Evolutionary conservation across 2,888 invertebrate genomes (phyloP).

Genomic region (Drosophila birchii): DNA sequence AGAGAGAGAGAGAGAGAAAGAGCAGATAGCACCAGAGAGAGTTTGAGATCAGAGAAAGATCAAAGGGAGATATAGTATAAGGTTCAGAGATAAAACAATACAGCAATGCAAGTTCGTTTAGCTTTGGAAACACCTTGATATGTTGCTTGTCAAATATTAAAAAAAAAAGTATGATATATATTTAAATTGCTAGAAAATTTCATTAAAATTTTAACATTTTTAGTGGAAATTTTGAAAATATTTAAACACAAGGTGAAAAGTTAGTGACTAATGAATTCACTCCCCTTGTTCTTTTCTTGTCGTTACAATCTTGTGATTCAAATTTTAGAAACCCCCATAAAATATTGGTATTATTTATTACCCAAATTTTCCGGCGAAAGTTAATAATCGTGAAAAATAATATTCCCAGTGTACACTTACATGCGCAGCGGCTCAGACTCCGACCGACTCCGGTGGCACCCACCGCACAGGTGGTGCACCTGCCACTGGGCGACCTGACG

Average conservation of each 20-base stretch:
- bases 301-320: too few species aligned
- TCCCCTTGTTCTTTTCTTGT: too few species aligned
- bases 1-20: not conserved
- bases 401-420: not conserved
- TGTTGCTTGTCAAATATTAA: not conserved
- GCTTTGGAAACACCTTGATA: not conserved
- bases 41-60: not conserved
- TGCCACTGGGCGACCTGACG: constrained; percentile 8
- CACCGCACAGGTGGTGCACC: not conserved
- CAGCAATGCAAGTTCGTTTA: not conserved
- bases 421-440: not conserved
- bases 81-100: constrained; percentile 2
- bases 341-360: too few species aligned
- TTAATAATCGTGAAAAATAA: not conserved
- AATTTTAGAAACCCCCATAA: too few species aligned
- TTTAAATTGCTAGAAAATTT: too few species aligned
- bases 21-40: not conserved
- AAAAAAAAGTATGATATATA: not conserved
- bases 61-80: not conserved
- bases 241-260: too few species aligned
- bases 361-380: too few species aligned
- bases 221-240: too few species aligned
- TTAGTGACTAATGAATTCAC: too few species aligned
- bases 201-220: too few species aligned
- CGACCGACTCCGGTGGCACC: not conserved